Percentiles rank a stretch among this genome's conserved stretches.
Evolutionary conservation across 2,113 vertebrate species (phyloP).

Genomic region (Hystrix brachyura): DNA sequence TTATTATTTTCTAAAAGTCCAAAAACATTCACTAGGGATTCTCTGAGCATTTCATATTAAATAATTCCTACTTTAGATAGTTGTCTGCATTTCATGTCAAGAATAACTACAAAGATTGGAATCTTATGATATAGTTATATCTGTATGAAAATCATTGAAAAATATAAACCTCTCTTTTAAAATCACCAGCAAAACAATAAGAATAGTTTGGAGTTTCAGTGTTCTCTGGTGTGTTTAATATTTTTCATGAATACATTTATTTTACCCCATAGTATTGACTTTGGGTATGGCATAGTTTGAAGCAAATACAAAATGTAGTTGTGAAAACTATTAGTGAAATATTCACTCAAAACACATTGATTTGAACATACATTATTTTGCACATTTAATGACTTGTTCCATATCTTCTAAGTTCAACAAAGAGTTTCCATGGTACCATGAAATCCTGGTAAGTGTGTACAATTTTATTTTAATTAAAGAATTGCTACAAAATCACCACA

Average conservation of each 20-base stretch:
- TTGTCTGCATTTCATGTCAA: background rate
- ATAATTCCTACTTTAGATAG: background rate
- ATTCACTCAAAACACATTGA: conserved; percentile 52
- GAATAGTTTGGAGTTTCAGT: conserved; percentile 65
- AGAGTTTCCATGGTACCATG: conserved; percentile 27
- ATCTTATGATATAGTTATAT: background rate
- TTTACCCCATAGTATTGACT: background rate
- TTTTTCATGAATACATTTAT: conserved; percentile 54
- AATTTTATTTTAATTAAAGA: background rate
- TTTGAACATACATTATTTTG: background rate
- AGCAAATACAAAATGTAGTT: conserved; percentile 17
- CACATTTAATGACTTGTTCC: background rate
- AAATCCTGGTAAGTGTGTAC: background rate
- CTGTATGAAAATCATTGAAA: background rate
- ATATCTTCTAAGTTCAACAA: background rate
- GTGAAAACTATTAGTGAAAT: conserved; percentile 36
- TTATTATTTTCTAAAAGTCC: background rate
- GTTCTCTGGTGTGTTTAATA: conserved; percentile 59
- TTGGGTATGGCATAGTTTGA: background rate
- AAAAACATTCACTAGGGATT: background rate
- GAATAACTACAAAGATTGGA: background rate
- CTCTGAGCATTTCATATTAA: conserved; percentile 14
- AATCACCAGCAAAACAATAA: background rate
- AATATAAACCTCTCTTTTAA: background rate
- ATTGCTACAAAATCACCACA: background rate